Base-by-base conservation (phyloP, 2,113 vertebrate species). In the Festucalex cinctus region DNA sequence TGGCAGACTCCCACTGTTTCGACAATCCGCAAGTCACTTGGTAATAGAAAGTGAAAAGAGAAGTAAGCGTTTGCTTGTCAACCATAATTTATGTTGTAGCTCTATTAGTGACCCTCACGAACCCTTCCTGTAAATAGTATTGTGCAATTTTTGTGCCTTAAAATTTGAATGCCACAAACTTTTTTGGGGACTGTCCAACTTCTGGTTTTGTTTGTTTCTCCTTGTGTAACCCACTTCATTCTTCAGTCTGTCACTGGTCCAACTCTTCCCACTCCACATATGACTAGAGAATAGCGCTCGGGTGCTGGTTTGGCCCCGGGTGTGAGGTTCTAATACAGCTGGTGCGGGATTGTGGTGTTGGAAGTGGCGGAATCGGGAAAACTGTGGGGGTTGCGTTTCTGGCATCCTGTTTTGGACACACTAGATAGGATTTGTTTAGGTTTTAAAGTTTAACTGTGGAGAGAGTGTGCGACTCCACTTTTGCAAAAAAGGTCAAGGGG, bases 401-500 rank as follows among this genome's bases (percentile, higher is more conserved):
- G 73, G 73, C 66, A 73, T 83, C 71, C 79, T 79, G 65, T 61
- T 75, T 68, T 69, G 70, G 61, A 74, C 69, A 65, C 63, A 69
- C 35, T 63, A 67, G 77, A 69, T 19, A 36, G 68, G 62, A 62
- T 66, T 68, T 78, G 68, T 79, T 78, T 77, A 60, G 44, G 22
- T 63, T 75, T 77, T 77, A 63, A 71, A 70, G 71, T 60, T 77
- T 60, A 66, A 65, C 54, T 20, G 32, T 69, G 68, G 63, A 71
- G 69, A 79, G 49, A 69, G 80, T 78, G 79, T 17, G 60, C 6
- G 68, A 36, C 68, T 71, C 44, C 63, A 24, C 24, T 82, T 44
- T 61, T 69, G 53, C 53, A 63, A n/a, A 69, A n/a, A 69, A 81
- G 78, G 80, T 83, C 71, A 76, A 65, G 39, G 68, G 77, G 76